phyloP scores from a whole-genome alignment of 2,113 vertebrate genomes.

The Petrocephalus zakoni region DNA sequence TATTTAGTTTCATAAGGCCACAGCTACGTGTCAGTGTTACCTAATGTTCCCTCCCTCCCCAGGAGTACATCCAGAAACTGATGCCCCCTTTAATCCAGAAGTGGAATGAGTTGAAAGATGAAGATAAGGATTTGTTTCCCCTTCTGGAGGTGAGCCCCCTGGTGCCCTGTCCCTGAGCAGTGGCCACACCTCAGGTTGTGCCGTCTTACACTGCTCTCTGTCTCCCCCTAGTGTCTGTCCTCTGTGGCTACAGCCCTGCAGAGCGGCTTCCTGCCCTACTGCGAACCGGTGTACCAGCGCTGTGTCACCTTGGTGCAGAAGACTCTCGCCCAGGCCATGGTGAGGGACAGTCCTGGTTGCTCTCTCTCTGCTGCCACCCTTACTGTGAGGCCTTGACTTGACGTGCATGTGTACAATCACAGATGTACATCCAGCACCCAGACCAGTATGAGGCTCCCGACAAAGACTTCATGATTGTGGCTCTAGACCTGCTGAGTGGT shows the following conservation, averaged over 20 bases:
- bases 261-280: conserved; percentile 89
- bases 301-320: conserved; percentile 92
- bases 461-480: conserved; percentile 97
- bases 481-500: conserved; percentile 85
- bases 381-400: not conserved
- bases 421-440: conserved; percentile 95
- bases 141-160: conserved; percentile 67
- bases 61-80: conserved; percentile 90
- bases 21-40: not conserved
- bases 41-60: not conserved
- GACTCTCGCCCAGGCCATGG: conserved; percentile 90
- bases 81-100: conserved; percentile 90
- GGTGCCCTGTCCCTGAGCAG: not conserved
- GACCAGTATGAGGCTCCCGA: conserved; percentile 93
- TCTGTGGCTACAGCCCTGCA: conserved; percentile 89
- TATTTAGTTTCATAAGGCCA: not conserved
- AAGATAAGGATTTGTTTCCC: conserved; percentile 89
- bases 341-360: conserved; percentile 42
- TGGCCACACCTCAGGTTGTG: not conserved
- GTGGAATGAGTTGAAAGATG: conserved; percentile 90
- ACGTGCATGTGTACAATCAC: not conserved
- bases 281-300: conserved; percentile 90
- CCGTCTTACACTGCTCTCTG: not conserved
- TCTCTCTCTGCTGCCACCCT: no score
- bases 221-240: conserved; percentile 69